Conservation (phyloP, 1,140 invertebrate genomes). For the Megalonaias nervosa region DNA sequence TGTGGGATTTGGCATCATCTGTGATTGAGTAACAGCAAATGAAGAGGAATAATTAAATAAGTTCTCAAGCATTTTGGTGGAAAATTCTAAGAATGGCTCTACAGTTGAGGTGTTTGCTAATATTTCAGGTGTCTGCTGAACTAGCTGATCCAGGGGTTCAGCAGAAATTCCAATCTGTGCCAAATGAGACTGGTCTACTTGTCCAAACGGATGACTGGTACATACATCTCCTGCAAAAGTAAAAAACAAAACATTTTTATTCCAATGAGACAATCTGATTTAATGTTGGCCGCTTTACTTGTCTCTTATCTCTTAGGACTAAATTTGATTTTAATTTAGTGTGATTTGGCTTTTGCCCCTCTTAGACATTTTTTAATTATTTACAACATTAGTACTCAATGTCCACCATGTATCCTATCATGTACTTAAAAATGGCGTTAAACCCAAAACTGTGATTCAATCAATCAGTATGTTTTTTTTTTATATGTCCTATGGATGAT, state of each 20-base stretch:
- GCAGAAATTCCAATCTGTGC: slow-evolving; percentile 97
- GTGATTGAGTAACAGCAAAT: slow-evolving; percentile 85
- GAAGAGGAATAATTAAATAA: slow-evolving; percentile 94
- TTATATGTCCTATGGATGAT: too few relatives aligned
- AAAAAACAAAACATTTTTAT: background rate
- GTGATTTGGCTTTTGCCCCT: too few relatives aligned
- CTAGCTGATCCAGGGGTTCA: slow-evolving; percentile 81
- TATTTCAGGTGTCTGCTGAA: slow-evolving; percentile 72
- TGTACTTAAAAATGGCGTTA: too few relatives aligned
- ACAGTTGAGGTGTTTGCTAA: slow-evolving; percentile 71
- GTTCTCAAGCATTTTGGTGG: slow-evolving; percentile 93
- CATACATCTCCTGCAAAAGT: slow-evolving; percentile 4
- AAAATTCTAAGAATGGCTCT: slow-evolving; percentile 85
- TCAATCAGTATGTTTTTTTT: too few relatives aligned
- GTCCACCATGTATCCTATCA: too few relatives aligned
- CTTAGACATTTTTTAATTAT: too few relatives aligned
- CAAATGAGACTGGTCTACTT: slow-evolving; percentile 77
- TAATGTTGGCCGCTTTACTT: too few relatives aligned
- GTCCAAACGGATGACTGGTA: slow-evolving; percentile 68
- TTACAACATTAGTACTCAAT: too few relatives aligned
- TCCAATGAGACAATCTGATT: too few relatives aligned
- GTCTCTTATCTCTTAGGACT: too few relatives aligned
- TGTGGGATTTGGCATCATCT: slow-evolving; percentile 81
- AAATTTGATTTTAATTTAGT: too few relatives aligned
- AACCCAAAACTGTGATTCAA: too few relatives aligned